Base-by-base conservation (phyloP, 2,797 vertebrate species). In the Premnoplex brunnescens region DNA sequence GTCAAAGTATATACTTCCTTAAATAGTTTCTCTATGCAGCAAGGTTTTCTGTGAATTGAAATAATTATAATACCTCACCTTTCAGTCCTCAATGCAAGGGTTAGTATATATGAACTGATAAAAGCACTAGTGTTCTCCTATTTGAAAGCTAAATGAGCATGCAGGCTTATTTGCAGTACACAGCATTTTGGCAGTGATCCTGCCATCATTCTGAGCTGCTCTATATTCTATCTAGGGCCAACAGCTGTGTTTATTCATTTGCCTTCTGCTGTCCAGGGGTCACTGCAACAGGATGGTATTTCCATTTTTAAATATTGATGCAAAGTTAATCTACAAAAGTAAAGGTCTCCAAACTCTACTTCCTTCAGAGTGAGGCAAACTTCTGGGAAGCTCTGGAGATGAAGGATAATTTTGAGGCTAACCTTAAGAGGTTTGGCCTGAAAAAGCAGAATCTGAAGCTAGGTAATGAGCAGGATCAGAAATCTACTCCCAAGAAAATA, bases 171-270 rank as follows among this genome's bases (percentile, higher is more conserved):
- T 92, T 92, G 46, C 43, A 85, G 43, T 27, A 51, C 27, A 39
- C 11, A 60, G 21, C 10, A 56, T 60, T 87, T 93, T 89, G 84
- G 82, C 62, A 87, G 37, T 44, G 49, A 63, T 82, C 19, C 24
- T 89, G 51, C 12, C 26, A 27, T 62, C 62, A 30, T 72, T 86
- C 30, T 32, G 32, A 68, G 17, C 10, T 85, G 27, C 21, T 87
- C 58, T 69, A 8, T 82, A 3, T 15, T 56, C 74, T 79, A 2
- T 75, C 67, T 95, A 58, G 37, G 58, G 54, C 62, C 59, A 89
- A 85, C 81, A 92, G 46, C 74, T 95, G 71, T 92, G 62, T 95
- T 89, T 89, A 95, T 78, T 78, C 58, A 75, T 68, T 78, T 89
- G 55, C 36, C 34, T 92, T 92, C 54, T 91, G 59, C 49, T 55